Conservation (phyloP, 2,113 vertebrate genomes). For the Mastomys natalensis region DNA sequence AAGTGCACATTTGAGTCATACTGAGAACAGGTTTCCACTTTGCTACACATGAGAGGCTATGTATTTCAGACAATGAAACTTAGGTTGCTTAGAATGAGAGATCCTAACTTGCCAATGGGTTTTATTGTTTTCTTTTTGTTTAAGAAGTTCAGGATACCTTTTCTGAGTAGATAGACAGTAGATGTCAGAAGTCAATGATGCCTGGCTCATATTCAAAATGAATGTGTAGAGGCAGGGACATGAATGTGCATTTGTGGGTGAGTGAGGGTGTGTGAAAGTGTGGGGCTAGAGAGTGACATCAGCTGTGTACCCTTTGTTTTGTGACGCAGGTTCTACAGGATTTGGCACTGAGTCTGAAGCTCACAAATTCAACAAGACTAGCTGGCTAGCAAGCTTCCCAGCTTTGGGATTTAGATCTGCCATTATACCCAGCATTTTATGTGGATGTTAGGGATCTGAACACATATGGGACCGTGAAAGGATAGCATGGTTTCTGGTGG, state of each 20-base stretch:
- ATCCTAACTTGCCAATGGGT: not conserved
- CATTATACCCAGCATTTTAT: not conserved
- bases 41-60: constrained; percentile 7
- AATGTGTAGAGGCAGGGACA: not conserved
- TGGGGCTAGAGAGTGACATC: not conserved
- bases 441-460: no score
- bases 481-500: no score
- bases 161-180: not conserved
- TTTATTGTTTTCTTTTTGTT: not conserved
- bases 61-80: constrained; percentile 1
- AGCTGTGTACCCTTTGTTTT: not conserved
- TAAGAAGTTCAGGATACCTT: not conserved
- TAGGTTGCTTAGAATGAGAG: not conserved
- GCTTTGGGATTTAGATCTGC: not conserved
- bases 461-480: not conserved
- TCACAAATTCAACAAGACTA: not conserved
- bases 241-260: not conserved
- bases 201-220: not conserved
- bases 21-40: constrained; percentile 42
- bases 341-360: no score
- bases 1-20: constrained; percentile 42
- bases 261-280: no score
- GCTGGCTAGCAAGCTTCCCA: not conserved
- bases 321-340: not conserved
- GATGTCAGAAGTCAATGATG: not conserved